Conservation (phyloP, 2,888 invertebrate species). For the Lasioglossum villosulum region DNA sequence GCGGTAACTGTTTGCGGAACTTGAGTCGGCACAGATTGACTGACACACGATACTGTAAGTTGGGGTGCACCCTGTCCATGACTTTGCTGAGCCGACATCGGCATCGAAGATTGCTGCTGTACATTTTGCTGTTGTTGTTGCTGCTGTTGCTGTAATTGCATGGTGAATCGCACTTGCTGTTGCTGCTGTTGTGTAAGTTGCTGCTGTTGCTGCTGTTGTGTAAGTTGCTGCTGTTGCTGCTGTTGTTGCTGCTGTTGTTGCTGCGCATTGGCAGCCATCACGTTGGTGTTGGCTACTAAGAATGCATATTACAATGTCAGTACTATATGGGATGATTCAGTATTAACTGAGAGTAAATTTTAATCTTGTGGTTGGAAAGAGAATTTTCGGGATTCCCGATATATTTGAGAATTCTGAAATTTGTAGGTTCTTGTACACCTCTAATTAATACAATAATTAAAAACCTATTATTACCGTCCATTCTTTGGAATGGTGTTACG, state of each 20-base stretch:
- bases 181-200: slow-evolving; percentile 76
- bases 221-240: slow-evolving; percentile 78
- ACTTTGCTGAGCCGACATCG: slow-evolving; percentile 80
- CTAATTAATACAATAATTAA: not conserved
- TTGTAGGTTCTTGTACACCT: not conserved
- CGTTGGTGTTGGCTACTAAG: slow-evolving; percentile 73
- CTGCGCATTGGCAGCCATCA: slow-evolving; percentile 82
- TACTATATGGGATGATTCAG: not conserved
- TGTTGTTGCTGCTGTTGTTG: slow-evolving; percentile 82
- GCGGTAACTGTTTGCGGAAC: slow-evolving; percentile 81
- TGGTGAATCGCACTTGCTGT: slow-evolving; percentile 78
- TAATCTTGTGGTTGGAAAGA: not conserved
- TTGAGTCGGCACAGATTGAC: slow-evolving; percentile 79
- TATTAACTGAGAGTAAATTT: not conserved
- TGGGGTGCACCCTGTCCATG: slow-evolving; percentile 78
- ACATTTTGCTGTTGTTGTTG: slow-evolving; percentile 80
- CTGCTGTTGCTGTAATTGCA: slow-evolving; percentile 76
- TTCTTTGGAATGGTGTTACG: slow-evolving; percentile 85
- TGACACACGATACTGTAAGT: slow-evolving; percentile 78
- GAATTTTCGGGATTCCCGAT: not conserved
- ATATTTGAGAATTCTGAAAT: not conserved
- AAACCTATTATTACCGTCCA: slow-evolving; percentile 76
- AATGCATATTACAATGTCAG: not conserved
- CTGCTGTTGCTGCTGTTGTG: slow-evolving; percentile 76
- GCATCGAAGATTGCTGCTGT: slow-evolving; percentile 79